Conservation (phyloP, 2,797 vertebrate genomes). For the Telmatherina bonti region DNA sequence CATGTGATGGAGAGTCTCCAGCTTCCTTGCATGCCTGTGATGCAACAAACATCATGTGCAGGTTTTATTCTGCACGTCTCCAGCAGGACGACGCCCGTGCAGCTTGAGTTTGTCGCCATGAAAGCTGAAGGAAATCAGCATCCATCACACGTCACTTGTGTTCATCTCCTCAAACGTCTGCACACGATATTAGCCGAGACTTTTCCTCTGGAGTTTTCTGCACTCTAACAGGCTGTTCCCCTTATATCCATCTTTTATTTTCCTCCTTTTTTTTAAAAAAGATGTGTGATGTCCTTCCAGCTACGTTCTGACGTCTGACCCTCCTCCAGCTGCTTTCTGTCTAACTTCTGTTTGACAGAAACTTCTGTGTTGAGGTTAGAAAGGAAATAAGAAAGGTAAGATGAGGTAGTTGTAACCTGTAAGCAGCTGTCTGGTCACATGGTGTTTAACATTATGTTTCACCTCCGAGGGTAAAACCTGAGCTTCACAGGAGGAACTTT, state of each 20-base stretch:
- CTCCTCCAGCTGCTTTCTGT: slow-evolving; percentile 28
- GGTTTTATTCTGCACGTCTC: background rate
- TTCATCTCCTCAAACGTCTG: background rate
- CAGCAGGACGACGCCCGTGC: background rate
- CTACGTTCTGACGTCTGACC: slow-evolving; percentile 23
- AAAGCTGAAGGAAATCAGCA: background rate
- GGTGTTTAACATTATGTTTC: background rate
- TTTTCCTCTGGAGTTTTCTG: slow-evolving; percentile 8
- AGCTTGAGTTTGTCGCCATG: background rate
- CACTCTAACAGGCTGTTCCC: slow-evolving; percentile 25
- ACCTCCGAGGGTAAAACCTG: background rate
- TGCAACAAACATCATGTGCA: background rate
- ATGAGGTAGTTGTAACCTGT: background rate
- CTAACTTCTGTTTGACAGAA: background rate
- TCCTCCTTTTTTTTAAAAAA: too few relatives aligned
- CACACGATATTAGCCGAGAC: background rate
- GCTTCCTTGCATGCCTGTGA: background rate
- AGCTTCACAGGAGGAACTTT: background rate
- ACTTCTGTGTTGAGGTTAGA: background rate
- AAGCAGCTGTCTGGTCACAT: background rate
- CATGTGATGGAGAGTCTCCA: background rate
- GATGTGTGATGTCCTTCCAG: slow-evolving; percentile 41
- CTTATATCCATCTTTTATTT: slow-evolving; percentile 10
- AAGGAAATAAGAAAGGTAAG: background rate
- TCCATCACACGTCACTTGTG: background rate